Percentiles rank a stretch among this genome's conserved stretches.
phyloP scores from a whole-genome alignment of 37 sponge, comb jelly and placozoan genomes.

The Axinella damicornis region DNA sequence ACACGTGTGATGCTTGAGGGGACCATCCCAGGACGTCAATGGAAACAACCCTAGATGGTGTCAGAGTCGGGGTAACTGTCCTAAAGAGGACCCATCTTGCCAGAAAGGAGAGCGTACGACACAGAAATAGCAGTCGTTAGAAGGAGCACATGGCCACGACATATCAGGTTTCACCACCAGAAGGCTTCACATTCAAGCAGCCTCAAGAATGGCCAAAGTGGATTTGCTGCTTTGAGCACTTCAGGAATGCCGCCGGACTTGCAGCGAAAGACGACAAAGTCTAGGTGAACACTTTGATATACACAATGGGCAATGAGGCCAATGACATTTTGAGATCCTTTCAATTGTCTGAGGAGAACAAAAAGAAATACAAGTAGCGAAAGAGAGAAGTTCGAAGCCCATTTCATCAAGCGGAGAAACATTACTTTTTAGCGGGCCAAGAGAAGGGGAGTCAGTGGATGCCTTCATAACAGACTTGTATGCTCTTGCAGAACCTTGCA shows the following conservation, averaged over 20 bases:
- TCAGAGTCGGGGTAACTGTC: too few species aligned
- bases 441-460: constrained; percentile 38
- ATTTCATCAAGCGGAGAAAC: constrained; percentile 53
- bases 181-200: constrained; percentile 37
- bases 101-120: too few species aligned
- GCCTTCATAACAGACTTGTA: constrained; percentile 41
- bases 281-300: constrained; percentile 49
- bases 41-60: too few species aligned
- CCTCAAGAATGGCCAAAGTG: constrained; percentile 67
- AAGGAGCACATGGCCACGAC: neutral
- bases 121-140: too few species aligned
- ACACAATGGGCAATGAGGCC: constrained; percentile 52
- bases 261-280: constrained; percentile 17
- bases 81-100: too few species aligned
- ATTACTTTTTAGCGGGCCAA: constrained; percentile 28
- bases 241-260: constrained; percentile 42
- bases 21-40: too few species aligned
- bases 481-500: constrained; percentile 1
- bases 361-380: constrained; percentile 33
- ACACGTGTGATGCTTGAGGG: too few species aligned
- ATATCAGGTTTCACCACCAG: constrained; percentile 47
- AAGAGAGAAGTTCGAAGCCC: constrained; percentile 26
- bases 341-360: constrained; percentile 26
- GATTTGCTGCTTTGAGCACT: constrained; percentile 44
- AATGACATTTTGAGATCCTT: constrained; percentile 51